These are phyloP conservation scores for Furcifer pardalis DNA, from an alignment of 2,797 vertebrate species.

Conservation along the genomic window DNA sequence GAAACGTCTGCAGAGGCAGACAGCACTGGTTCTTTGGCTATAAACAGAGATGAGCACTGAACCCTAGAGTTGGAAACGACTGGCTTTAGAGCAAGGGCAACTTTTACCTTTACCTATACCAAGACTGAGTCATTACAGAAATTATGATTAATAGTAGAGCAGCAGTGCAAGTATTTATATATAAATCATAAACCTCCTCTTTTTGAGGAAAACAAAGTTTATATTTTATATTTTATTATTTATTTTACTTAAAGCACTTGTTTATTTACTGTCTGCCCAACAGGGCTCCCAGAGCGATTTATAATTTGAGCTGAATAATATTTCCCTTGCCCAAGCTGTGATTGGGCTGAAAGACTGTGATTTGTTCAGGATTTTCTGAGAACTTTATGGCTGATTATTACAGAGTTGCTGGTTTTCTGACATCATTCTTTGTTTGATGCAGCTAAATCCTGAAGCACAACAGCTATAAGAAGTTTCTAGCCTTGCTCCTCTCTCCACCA, in stretches of 20 bases:
- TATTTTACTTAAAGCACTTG: not conserved
- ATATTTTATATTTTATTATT: not conserved
- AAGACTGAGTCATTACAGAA: not conserved
- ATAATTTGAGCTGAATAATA: not conserved
- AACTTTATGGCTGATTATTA: not conserved
- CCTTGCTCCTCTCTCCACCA: conserved; percentile 45
- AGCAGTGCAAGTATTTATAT: not conserved
- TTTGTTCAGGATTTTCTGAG: not conserved
- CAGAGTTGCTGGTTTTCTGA: not conserved
- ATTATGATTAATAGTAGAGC: not conserved
- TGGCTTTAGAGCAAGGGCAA: too few relatives aligned
- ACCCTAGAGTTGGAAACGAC: too few relatives aligned
- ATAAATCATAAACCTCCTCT: not conserved
- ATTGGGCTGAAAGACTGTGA: not conserved
- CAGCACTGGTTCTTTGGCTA: too few relatives aligned
- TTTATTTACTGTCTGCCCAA: too few relatives aligned
- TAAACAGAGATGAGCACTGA: too few relatives aligned
- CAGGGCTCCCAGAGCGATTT: too few relatives aligned
- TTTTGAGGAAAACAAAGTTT: not conserved
- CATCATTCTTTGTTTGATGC: not conserved
- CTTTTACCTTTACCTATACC: too few relatives aligned
- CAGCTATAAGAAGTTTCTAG: not conserved
- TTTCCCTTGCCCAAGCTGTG: not conserved
- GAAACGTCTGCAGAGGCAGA: too few relatives aligned
- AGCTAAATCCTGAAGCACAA: conserved; percentile 45